Conservation (phyloP, 2,888 invertebrate genomes). For the Ichneumoninae sp. region DNA sequence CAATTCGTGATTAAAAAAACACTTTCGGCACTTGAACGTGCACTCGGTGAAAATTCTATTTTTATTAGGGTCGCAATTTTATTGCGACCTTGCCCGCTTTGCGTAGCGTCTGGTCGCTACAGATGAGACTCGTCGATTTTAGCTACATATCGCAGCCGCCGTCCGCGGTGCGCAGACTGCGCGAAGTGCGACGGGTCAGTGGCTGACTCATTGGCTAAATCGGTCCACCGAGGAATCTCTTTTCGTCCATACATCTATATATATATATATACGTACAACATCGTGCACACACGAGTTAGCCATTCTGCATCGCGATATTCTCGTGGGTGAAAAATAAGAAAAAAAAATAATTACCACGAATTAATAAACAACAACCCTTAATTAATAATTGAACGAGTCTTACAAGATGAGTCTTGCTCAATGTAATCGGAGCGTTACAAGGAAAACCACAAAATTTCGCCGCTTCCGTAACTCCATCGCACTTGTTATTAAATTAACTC, state of each 20-base stretch:
- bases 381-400: not conserved
- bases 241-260: slow-evolving; percentile 4
- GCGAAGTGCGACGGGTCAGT: slow-evolving; percentile 52
- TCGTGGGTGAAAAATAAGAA: not conserved
- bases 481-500: slow-evolving; percentile 21
- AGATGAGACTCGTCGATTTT: slow-evolving; percentile 37
- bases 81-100: slow-evolving; percentile 65
- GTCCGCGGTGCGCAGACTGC: slow-evolving; percentile 23
- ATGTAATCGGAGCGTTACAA: not conserved
- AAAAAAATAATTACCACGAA: not conserved
- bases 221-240: slow-evolving; percentile 68
- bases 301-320: not conserved
- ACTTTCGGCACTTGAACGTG: slow-evolving; percentile 8
- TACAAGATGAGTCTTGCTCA: not conserved
- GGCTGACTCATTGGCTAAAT: slow-evolving; percentile 75
- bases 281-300: not conserved
- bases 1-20: slow-evolving; percentile 1
- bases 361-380: slow-evolving; percentile 2
- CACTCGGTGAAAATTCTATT: slow-evolving; percentile 43
- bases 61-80: slow-evolving; percentile 44
- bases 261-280: not conserved
- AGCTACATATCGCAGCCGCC: slow-evolving; percentile 32
- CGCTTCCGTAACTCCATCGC: not conserved
- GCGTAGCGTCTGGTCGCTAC: slow-evolving; percentile 23
- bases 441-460: not conserved